phyloP scores from a whole-genome alignment of 2,113 vertebrate genomes.

The Psettodes erumei region DNA sequence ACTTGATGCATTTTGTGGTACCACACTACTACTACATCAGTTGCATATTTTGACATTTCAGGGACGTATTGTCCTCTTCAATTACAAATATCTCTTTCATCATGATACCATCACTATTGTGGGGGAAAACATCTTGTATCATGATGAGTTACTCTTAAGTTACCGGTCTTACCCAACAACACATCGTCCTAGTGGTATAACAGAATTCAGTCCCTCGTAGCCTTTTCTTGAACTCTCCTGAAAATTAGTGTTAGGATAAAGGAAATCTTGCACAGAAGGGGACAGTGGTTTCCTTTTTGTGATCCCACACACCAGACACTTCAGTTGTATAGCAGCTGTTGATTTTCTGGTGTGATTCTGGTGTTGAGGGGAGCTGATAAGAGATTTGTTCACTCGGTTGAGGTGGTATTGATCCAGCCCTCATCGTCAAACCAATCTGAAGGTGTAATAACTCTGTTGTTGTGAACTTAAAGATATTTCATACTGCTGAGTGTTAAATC shows the following conservation, averaged over 20 bases:
- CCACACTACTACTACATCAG: neutral
- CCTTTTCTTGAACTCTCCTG: neutral
- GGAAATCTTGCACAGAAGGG: neutral
- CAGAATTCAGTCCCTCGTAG: neutral
- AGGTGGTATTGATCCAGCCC: neutral
- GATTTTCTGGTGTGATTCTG: neutral
- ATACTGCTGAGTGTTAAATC: neutral
- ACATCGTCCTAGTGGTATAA: too few species aligned
- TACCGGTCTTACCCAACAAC: neutral
- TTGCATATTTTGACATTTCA: too few species aligned
- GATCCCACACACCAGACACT: neutral
- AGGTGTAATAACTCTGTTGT: constrained; percentile 9
- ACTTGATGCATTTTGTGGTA: neutral
- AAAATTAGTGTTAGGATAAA: neutral
- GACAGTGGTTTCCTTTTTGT: neutral
- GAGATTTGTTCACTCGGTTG: neutral
- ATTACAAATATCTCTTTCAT: too few species aligned
- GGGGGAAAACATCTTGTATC: neutral
- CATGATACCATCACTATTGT: neutral
- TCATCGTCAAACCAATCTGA: neutral
- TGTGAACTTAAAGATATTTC: neutral
- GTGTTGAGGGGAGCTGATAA: neutral
- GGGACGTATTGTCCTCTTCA: too few species aligned
- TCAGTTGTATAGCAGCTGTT: neutral
- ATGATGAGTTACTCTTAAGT: neutral